Evolutionary conservation across 2,113 vertebrate genomes (phyloP).

Genomic region (Mesembrinibis cayennensis): DNA sequence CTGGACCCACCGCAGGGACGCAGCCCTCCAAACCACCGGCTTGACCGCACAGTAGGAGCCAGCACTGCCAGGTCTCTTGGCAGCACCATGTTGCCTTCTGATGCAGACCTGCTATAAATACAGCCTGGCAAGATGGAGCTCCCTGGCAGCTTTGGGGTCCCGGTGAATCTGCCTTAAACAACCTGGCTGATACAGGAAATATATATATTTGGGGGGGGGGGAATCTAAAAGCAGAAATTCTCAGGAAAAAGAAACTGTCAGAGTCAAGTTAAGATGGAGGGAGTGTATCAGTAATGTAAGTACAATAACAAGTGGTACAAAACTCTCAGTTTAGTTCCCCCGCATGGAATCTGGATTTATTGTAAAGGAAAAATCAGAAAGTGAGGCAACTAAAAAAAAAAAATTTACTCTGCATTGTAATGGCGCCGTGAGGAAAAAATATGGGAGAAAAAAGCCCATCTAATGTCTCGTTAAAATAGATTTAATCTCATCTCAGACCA

Average conservation of each 20-base stretch:
- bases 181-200: not conserved
- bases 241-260: not conserved
- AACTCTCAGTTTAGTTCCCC: not conserved
- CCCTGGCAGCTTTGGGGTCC: not conserved
- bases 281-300: not conserved
- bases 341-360: not conserved
- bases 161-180: not conserved
- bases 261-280: not conserved
- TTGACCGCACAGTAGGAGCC: accelerated
- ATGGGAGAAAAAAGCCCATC: slow-evolving; percentile 16
- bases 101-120: not conserved
- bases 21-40: not conserved
- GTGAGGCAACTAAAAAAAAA: not conserved
- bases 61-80: not conserved
- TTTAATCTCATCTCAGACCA: slow-evolving; percentile 58
- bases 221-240: not conserved
- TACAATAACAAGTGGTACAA: not conserved
- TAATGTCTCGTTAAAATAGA: slow-evolving; percentile 44
- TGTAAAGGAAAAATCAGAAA: not conserved
- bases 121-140: not conserved
- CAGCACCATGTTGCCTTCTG: not conserved
- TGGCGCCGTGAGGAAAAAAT: slow-evolving; percentile 6
- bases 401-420: not conserved
- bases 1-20: accelerated
- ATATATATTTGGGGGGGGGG: accelerated